Conservation (phyloP, 2,797 vertebrate genomes). For the Myoxocephalus aenaeus region DNA sequence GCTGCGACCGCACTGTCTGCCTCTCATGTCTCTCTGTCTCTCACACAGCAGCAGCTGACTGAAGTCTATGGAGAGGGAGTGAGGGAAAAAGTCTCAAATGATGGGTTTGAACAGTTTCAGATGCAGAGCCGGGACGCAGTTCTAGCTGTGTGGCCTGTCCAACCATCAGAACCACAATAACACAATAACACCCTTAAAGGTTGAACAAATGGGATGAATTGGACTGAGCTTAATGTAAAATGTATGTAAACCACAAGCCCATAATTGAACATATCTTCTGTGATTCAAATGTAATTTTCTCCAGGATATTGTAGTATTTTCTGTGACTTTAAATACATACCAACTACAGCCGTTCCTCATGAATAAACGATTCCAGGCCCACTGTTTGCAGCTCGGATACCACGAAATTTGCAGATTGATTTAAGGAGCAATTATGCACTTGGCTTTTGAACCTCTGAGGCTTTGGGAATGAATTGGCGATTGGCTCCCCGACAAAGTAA, state of each 20-base stretch:
- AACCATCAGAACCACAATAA: slow-evolving; percentile 65
- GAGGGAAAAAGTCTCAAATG: slow-evolving; percentile 24
- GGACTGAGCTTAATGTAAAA: slow-evolving; percentile 61
- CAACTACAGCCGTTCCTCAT: slow-evolving; percentile 41
- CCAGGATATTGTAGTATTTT: slow-evolving; percentile 54
- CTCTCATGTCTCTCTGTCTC: slow-evolving; percentile 37
- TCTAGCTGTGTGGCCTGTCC: slow-evolving; percentile 70
- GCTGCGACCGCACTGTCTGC: slow-evolving; percentile 51
- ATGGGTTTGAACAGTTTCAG: slow-evolving; percentile 20
- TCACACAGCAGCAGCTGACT: slow-evolving; percentile 49
- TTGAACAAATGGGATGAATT: slow-evolving; percentile 64
- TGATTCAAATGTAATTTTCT: slow-evolving; percentile 60
- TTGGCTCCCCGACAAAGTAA: slow-evolving; percentile 82
- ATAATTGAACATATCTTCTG: slow-evolving; percentile 69
- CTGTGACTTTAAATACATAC: slow-evolving; percentile 58
- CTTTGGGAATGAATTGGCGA: slow-evolving; percentile 78
- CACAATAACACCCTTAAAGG: slow-evolving; percentile 60
- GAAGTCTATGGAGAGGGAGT: slow-evolving; percentile 44
- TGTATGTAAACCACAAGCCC: slow-evolving; percentile 61
- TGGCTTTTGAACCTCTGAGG: slow-evolving; percentile 83
- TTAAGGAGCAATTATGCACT: slow-evolving; percentile 84
- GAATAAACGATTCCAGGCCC: slow-evolving; percentile 72
- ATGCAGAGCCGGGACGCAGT: slow-evolving; percentile 39
- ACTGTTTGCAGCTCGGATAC: slow-evolving; percentile 76
- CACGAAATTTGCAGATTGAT: slow-evolving; percentile 82